Evolutionary conservation across 2,888 invertebrate genomes (phyloP).

Genomic region (Dyspetes luteomarginatus): DNA sequence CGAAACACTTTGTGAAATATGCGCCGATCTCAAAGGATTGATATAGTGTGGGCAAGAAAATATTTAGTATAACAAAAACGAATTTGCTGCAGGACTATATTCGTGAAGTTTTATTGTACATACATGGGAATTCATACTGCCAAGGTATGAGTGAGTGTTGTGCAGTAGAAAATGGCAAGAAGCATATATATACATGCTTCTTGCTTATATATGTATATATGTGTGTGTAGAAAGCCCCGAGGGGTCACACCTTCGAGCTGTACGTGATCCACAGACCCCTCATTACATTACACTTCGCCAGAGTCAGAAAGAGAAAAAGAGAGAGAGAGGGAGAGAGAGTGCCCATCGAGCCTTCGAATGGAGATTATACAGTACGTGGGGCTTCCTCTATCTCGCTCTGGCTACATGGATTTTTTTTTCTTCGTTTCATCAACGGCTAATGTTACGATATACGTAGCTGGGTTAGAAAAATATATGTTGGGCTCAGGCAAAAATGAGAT

Average conservation of each 20-base stretch:
- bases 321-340: too few species aligned
- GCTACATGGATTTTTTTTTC: background rate
- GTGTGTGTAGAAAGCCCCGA: slow-evolving; percentile 56
- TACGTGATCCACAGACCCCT: slow-evolving; percentile 69
- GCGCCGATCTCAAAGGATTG: background rate
- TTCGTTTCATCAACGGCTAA: background rate
- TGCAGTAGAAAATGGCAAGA: slow-evolving; percentile 56
- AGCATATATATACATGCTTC: slow-evolving; percentile 2
- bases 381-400: background rate
- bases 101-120: slow-evolving; percentile 10
- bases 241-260: slow-evolving; percentile 70
- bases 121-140: slow-evolving; percentile 37
- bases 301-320: too few species aligned
- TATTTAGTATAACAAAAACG: background rate
- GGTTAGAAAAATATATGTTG: background rate
- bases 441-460: background rate
- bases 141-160: slow-evolving; percentile 7
- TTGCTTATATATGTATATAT: slow-evolving; percentile 29
- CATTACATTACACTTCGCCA: slow-evolving; percentile 66
- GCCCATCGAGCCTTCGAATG: slow-evolving; percentile 39
- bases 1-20: background rate
- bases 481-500: too few species aligned
- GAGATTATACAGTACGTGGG: slow-evolving; percentile 55
- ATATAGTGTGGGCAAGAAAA: background rate
- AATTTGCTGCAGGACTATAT: slow-evolving; percentile 11